Percentiles rank a stretch among this genome's conserved stretches.
phyloP scores from a whole-genome alignment of 2,113 vertebrate species.

The Callospermophilus lateralis region DNA sequence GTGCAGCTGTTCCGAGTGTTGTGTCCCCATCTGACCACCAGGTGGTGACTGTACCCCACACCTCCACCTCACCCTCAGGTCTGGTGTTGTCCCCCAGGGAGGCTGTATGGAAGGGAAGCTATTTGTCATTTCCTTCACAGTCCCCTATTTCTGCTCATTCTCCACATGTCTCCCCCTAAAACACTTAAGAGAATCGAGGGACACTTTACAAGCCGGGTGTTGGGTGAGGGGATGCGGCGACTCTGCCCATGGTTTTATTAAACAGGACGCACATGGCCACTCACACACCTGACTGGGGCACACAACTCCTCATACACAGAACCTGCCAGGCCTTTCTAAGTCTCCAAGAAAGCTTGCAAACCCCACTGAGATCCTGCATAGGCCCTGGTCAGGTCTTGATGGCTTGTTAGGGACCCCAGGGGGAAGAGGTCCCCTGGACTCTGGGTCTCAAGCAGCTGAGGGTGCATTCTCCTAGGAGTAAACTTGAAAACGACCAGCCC shows the following conservation, averaged over 20 bases:
- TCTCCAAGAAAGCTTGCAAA: neutral
- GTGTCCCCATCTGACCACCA: neutral
- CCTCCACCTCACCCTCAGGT: fast-evolving
- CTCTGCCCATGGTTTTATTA: neutral
- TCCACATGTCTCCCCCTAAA: neutral
- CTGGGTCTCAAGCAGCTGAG: neutral
- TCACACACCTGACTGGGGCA: neutral
- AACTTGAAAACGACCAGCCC: neutral
- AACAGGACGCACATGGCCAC: neutral
- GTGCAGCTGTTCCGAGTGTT: neutral
- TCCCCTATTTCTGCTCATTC: neutral
- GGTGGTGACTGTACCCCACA: neutral
- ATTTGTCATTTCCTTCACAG: neutral
- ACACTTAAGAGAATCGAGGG: neutral
- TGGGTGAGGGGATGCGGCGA: too few species aligned
- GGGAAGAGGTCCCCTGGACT: neutral
- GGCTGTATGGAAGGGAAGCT: neutral
- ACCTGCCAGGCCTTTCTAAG: neutral
- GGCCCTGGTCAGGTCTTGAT: too few species aligned
- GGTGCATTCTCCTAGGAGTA: neutral
- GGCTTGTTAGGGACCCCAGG: neutral
- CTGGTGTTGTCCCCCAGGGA: neutral
- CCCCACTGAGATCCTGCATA: neutral
- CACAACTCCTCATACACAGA: neutral
- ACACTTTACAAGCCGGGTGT: neutral